A percentile compares a stretch with the other conserved stretches of the same genome.
Conservation (phyloP, 2,797 vertebrate genomes). For the Esox lucius region DNA sequence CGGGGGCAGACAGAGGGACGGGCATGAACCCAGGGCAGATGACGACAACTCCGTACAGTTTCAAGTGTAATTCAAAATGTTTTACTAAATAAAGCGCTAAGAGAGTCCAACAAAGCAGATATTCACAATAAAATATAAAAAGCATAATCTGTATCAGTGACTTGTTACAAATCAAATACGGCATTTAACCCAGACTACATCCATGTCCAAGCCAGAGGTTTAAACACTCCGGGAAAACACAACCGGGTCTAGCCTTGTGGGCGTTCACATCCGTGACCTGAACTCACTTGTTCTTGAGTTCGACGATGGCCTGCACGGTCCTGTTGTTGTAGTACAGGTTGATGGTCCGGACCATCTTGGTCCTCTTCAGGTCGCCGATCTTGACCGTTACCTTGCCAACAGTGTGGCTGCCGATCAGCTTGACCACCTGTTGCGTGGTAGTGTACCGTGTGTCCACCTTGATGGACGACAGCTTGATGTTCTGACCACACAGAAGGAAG, state of each 20-base stretch:
- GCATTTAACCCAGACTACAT: no score
- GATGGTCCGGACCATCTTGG: constrained; percentile 98
- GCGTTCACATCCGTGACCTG: not conserved
- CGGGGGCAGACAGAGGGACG: not conserved
- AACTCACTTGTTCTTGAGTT: constrained; percentile 96
- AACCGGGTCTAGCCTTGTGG: no score
- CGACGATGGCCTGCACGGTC: constrained; percentile 97
- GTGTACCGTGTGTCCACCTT: constrained; percentile 99
- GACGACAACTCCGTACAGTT: not conserved
- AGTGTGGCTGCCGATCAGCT: constrained; percentile 97
- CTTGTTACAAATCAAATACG: not conserved
- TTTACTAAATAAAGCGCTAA: no score
- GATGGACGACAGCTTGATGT: constrained; percentile 98
- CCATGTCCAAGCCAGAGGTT: no score
- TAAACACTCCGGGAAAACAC: no score
- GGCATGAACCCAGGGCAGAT: not conserved
- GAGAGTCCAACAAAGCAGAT: no score
- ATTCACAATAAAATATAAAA: no score
- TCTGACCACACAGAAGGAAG: constrained; percentile 69
- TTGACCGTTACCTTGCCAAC: constrained; percentile 99
- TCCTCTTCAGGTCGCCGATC: constrained; percentile 95
- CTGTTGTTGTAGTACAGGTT: constrained; percentile 99
- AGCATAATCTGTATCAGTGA: no score
- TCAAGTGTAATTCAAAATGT: no score
- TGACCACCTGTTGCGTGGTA: constrained; percentile 99